Evolutionary conservation across 2,888 invertebrate genomes (phyloP), one percentile per base, ranked within the genome.

Genomic region (Anticlea derivata): DNA sequence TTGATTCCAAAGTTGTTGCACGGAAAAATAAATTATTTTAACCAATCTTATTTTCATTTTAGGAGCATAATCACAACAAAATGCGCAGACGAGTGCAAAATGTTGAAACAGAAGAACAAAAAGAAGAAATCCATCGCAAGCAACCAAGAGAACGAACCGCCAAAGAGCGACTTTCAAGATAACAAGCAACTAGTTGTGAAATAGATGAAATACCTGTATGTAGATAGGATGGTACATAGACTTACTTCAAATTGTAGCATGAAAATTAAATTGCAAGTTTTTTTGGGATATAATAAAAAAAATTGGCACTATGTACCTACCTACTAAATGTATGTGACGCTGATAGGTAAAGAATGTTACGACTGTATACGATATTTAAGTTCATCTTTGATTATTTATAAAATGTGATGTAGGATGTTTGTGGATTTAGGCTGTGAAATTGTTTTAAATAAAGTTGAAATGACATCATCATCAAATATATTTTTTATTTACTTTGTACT

Each of bases 51-150:
- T 34, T 50, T 38, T 44, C 29, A 40, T 79, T 78, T 20, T 75
- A 92, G 93, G 58, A 86, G 83, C 35, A 91, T 92, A 1, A 93
- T 93, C 7, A 93, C 93, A 6, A 92, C 92, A 0, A 93, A 93
- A 71, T 93, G 93, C 61, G 92, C 93, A 0, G 93, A 94, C 58
- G 93, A 93, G 68, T 91, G 91, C 56, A 93, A 93, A 76, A 92
- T 93, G 92, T 79, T 75, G 55, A 91, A 84, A 44, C 83, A 83
- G 45, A 71, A 87, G 51, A 65, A 77, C 41, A 77, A 75, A 40
- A 83, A 81, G 56, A 82, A 76, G 55, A 69, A 80, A 49, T 38
- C 51, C 3, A 58, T 65, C 57, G 41, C 40, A 12, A 58, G 58
- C 43, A 66, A 69, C 24, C 65, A 65, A 31, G 71, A 71, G 35